Percentiles rank a stretch among this genome's conserved stretches.
phyloP scores from a whole-genome alignment of 2,113 vertebrate genomes.

The Colistium nudipinnis region DNA sequence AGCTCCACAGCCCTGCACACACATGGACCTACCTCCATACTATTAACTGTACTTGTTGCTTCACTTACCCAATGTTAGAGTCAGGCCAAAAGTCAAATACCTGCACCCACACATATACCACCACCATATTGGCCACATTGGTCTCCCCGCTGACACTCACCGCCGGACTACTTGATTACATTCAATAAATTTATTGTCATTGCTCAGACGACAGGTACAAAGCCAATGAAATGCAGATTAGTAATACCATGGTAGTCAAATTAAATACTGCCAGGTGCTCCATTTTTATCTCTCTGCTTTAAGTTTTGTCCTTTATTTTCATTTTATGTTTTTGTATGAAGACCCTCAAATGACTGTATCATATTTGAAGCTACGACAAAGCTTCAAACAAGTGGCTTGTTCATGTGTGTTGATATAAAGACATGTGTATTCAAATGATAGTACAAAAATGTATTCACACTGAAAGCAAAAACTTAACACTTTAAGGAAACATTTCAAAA shows the following conservation, averaged over 20 bases:
- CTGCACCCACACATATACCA: slow-evolving; percentile 17
- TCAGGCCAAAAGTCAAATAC: slow-evolving; percentile 28
- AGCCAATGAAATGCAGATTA: too few relatives aligned
- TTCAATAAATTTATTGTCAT: too few relatives aligned
- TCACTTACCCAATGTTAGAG: slow-evolving; percentile 60
- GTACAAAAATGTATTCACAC: neutral
- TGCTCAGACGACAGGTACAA: too few relatives aligned
- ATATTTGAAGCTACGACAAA: neutral
- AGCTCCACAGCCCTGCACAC: slow-evolving; percentile 65
- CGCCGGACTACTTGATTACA: too few relatives aligned
- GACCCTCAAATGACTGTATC: neutral
- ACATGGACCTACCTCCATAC: slow-evolving; percentile 46
- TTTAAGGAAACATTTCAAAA: neutral
- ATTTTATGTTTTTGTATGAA: slow-evolving; percentile 19
- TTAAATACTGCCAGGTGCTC: slow-evolving; percentile 41
- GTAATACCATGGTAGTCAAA: too few relatives aligned
- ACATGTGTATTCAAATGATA: neutral
- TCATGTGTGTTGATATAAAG: neutral
- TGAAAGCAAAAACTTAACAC: neutral
- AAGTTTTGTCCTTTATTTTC: slow-evolving; percentile 17
- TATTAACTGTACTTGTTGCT: slow-evolving; percentile 65
- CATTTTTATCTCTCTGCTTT: slow-evolving; percentile 44
- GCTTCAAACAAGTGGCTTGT: neutral
- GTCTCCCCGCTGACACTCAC: slow-evolving; percentile 39
- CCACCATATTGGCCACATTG: slow-evolving; percentile 74